Evolutionary conservation across 2,888 invertebrate species (phyloP), one percentile per base, ranked within the genome.

Genomic region (Pristionchus entomophagus): DNA sequence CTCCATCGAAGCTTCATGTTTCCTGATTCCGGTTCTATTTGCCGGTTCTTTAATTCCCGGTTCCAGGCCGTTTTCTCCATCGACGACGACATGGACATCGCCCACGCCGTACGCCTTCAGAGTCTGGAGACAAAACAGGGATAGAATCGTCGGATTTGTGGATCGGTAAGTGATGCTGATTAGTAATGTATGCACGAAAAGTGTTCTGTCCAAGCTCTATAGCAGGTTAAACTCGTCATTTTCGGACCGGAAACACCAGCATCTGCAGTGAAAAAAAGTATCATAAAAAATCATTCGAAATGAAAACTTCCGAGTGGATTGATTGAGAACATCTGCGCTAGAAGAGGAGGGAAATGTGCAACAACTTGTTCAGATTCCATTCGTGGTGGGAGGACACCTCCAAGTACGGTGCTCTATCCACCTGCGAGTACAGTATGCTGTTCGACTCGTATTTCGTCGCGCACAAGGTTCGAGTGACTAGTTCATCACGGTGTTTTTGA

Each of bases 121-220:
- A 91, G 98, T 99, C 3, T 99, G 99, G 99, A 95, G 98, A 32
- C 98, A 99, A 94, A 96, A 97, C 93, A 95, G 98, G 19, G 97
- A 98, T 93, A 95, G 97, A 59, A 96, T 99, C 80, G 98, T 99
- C 0, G 99, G 99, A 0, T 99, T 99, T 94, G 98, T 98, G 0
- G 98, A 98, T 0, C 96, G 97, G 78, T 77, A 17, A 77, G 26
- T 69, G 1, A 32, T n/a, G 2, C 1, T 29, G 14, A 12, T 26
- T 69, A 69, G 8, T 35, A n/a, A n/a, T n/a, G n/a, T n/a, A n/a
- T n/a, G n/a, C n/a, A n/a, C n/a, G n/a, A n/a, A n/a, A n/a, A n/a
- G n/a, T n/a, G n/a, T n/a, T n/a, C n/a, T n/a, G n/a, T n/a, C n/a
- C n/a, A n/a, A n/a, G n/a, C n/a, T n/a, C n/a, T n/a, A n/a, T n/a